A percentile compares a stretch with the other conserved stretches of the same genome.
Evolutionary conservation across 2,797 vertebrate genomes (phyloP).

Genomic region (Triplophysa yarkandensis): DNA sequence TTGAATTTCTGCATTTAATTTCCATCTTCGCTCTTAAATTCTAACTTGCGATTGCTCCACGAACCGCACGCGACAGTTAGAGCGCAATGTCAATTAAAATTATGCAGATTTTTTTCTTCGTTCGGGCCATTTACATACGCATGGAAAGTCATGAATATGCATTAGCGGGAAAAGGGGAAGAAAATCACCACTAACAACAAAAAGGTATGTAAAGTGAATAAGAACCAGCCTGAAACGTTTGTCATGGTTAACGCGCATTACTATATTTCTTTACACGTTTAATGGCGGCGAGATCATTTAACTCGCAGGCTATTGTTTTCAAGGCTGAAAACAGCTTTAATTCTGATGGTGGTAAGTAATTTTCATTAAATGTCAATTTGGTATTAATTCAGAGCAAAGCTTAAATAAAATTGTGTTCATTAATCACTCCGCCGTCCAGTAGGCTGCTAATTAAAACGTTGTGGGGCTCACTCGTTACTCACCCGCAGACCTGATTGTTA

Average conservation of each 20-base stretch:
- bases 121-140: slow-evolving; percentile 38
- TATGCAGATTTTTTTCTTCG: slow-evolving; percentile 43
- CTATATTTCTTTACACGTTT: slow-evolving; percentile 45
- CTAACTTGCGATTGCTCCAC: slow-evolving; percentile 28
- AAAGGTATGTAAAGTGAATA: slow-evolving; percentile 20
- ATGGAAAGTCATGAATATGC: slow-evolving; percentile 46
- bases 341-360: slow-evolving; percentile 81
- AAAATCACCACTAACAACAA: slow-evolving; percentile 31
- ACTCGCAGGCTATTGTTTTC: slow-evolving; percentile 48
- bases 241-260: slow-evolving; percentile 48
- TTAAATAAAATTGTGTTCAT: slow-evolving; percentile 86
- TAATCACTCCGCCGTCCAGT: slow-evolving; percentile 82
- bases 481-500: slow-evolving; percentile 84
- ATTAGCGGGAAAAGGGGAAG: slow-evolving; percentile 34
- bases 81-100: slow-evolving; percentile 37
- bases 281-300: slow-evolving; percentile 48
- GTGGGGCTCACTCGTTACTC: slow-evolving; percentile 81
- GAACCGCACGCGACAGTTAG: slow-evolving; percentile 21
- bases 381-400: slow-evolving; percentile 85
- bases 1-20: slow-evolving; percentile 45
- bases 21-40: slow-evolving; percentile 5
- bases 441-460: slow-evolving; percentile 85
- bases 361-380: slow-evolving; percentile 88
- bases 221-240: slow-evolving; percentile 47
- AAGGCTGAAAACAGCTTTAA: slow-evolving; percentile 70